phyloP scores from a whole-genome alignment of 2,797 vertebrate genomes.

The Diglossa cyanea region DNA sequence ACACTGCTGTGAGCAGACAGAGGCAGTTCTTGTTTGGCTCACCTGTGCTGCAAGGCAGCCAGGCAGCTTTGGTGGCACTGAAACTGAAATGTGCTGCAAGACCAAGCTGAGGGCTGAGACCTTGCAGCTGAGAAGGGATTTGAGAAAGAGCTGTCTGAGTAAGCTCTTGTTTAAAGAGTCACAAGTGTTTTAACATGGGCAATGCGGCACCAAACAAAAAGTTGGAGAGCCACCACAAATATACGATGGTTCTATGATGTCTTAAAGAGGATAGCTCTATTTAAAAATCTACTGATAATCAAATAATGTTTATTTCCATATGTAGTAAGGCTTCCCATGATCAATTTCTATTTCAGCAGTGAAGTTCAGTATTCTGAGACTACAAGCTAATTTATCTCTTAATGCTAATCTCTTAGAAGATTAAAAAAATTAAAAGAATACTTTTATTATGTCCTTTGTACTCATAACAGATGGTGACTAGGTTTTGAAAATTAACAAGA shows the following conservation, averaged over 20 bases:
- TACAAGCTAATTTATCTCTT: not conserved
- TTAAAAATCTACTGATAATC: not conserved
- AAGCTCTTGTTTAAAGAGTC: not conserved
- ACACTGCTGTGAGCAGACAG: not conserved
- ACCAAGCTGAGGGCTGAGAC: not conserved
- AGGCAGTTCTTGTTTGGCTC: not conserved
- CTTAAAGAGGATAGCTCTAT: not conserved
- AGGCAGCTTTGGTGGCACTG: not conserved
- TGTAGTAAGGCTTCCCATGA: not conserved
- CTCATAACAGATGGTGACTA: not conserved
- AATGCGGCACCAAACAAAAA: not conserved
- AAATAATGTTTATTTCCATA: not conserved
- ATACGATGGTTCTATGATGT: not conserved
- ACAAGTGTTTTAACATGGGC: not conserved
- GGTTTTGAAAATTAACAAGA: not conserved
- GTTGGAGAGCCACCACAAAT: not conserved
- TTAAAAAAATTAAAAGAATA: not conserved
- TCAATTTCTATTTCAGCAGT: not conserved
- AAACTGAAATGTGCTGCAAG: not conserved
- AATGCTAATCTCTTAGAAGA: not conserved
- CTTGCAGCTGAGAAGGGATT: not conserved
- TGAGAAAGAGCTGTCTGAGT: fast-evolving
- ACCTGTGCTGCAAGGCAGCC: not conserved
- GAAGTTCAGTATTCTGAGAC: not conserved
- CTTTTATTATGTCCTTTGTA: not conserved